Evolutionary conservation across 2,113 vertebrate species (phyloP).

Genomic region (Gasterosteus aculeatus): DNA sequence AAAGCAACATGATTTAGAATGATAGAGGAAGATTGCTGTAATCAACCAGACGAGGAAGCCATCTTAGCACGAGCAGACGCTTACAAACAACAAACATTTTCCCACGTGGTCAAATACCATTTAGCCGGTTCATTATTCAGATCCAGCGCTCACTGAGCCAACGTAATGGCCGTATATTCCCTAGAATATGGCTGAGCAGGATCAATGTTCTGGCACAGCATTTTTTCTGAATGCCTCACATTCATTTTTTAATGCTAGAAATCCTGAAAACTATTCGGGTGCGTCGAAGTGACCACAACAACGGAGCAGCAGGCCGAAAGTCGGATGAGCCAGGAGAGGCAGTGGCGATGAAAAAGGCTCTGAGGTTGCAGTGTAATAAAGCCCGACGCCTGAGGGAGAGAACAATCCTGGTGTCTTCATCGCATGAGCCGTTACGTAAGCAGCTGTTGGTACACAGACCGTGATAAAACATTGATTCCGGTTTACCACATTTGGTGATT

Average conservation of each 20-base stretch:
- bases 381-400: slow-evolving; percentile 14
- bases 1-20: neutral
- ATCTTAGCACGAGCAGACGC: neutral
- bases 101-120: slow-evolving; percentile 32
- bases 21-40: neutral
- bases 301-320: slow-evolving; percentile 25
- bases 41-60: neutral
- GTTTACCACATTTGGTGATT: slow-evolving; percentile 28
- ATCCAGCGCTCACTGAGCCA: slow-evolving; percentile 22
- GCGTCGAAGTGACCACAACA: neutral
- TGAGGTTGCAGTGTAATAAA: slow-evolving; percentile 37
- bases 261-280: slow-evolving; percentile 35
- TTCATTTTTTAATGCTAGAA: slow-evolving; percentile 56
- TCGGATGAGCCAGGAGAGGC: slow-evolving; percentile 9
- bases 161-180: slow-evolving; percentile 7
- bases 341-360: slow-evolving; percentile 30
- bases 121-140: slow-evolving; percentile 62
- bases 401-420: slow-evolving; percentile 7
- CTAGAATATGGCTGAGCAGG: slow-evolving; percentile 39
- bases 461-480: slow-evolving; percentile 17
- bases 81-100: slow-evolving; percentile 36
- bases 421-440: slow-evolving; percentile 50
- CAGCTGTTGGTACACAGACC: slow-evolving; percentile 42
- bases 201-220: slow-evolving; percentile 16
- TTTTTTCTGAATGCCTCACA: slow-evolving; percentile 36